Evolutionary conservation across 2,797 vertebrate species (phyloP).

Genomic region (Tragopan temminckii): DNA sequence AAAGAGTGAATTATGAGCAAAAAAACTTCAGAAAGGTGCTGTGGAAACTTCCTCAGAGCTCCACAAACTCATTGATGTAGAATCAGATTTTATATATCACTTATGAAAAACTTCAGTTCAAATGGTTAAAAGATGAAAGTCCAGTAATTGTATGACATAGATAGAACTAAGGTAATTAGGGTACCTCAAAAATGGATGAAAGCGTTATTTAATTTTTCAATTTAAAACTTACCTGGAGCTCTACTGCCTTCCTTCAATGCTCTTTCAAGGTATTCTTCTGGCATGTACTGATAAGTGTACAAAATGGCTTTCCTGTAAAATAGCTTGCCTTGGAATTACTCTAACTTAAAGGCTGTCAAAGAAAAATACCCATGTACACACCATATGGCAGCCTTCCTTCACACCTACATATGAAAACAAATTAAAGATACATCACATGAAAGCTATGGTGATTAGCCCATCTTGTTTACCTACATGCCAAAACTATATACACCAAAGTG

Average conservation of each 20-base stretch:
- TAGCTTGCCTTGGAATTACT: slow-evolving; percentile 48
- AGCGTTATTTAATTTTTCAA: slow-evolving; percentile 43
- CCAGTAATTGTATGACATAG: background rate
- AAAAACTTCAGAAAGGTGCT: background rate
- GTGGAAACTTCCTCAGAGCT: background rate
- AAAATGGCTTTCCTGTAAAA: slow-evolving; percentile 39
- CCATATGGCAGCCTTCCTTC: slow-evolving; percentile 68
- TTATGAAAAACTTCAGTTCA: slow-evolving; percentile 17
- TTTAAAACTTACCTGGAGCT: slow-evolving; percentile 51
- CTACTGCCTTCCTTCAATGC: background rate
- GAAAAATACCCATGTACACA: slow-evolving; percentile 60
- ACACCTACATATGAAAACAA: slow-evolving; percentile 64
- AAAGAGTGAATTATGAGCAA: background rate
- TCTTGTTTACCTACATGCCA: slow-evolving; percentile 72
- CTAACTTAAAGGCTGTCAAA: slow-evolving; percentile 63
- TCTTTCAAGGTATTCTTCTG: slow-evolving; percentile 39
- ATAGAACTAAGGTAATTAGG: slow-evolving; percentile 38
- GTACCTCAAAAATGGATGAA: slow-evolving; percentile 38
- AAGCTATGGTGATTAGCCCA: slow-evolving; percentile 54
- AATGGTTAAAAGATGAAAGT: slow-evolving; percentile 57
- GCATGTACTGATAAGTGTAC: background rate
- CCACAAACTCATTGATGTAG: background rate
- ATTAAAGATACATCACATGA: slow-evolving; percentile 56
- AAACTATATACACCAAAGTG: background rate
- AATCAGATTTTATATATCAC: slow-evolving; percentile 26